A percentile compares a stretch with the other conserved stretches of the same genome.
Conservation (phyloP, 2,888 invertebrate genomes). For the Scaptomyza flava region DNA sequence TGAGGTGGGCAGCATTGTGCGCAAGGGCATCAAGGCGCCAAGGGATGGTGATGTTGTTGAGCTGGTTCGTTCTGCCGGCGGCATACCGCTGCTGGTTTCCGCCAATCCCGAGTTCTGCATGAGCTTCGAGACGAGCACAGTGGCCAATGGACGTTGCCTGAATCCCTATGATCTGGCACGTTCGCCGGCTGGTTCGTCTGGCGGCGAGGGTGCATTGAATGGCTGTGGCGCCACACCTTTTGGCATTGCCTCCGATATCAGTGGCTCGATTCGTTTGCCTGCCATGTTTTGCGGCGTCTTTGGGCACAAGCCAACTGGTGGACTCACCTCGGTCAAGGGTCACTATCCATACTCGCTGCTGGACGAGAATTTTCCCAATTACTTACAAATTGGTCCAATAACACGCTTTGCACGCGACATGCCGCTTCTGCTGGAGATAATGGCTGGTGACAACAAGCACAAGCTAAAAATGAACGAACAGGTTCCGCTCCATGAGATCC, state of each 20-base stretch:
- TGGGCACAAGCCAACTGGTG: slow-evolving; percentile 94
- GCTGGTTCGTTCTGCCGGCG: slow-evolving; percentile 89
- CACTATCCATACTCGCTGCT: slow-evolving; percentile 86
- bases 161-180: slow-evolving; percentile 93
- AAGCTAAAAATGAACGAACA: slow-evolving; percentile 84
- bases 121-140: slow-evolving; percentile 94
- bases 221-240: slow-evolving; percentile 90
- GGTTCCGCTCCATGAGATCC: slow-evolving; percentile 85
- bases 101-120: slow-evolving; percentile 95
- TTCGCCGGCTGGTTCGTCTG: slow-evolving; percentile 95
- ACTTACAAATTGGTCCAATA: slow-evolving; percentile 90
- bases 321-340: slow-evolving; percentile 86
- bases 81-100: slow-evolving; percentile 92
- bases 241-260: slow-evolving; percentile 93
- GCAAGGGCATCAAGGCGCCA: slow-evolving; percentile 85
- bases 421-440: slow-evolving; percentile 87
- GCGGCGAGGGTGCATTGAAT: slow-evolving; percentile 91
- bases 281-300: slow-evolving; percentile 93
- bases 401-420: slow-evolving; percentile 91
- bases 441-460: slow-evolving; percentile 86
- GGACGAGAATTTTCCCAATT: slow-evolving; percentile 85
- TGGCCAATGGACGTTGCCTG: slow-evolving; percentile 90
- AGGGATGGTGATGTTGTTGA: slow-evolving; percentile 89
- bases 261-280: slow-evolving; percentile 94
- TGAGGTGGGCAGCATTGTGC: slow-evolving; percentile 88